Evolutionary conservation across 2,888 invertebrate species (phyloP).

Genomic region (Sylvicola fuscatus): DNA sequence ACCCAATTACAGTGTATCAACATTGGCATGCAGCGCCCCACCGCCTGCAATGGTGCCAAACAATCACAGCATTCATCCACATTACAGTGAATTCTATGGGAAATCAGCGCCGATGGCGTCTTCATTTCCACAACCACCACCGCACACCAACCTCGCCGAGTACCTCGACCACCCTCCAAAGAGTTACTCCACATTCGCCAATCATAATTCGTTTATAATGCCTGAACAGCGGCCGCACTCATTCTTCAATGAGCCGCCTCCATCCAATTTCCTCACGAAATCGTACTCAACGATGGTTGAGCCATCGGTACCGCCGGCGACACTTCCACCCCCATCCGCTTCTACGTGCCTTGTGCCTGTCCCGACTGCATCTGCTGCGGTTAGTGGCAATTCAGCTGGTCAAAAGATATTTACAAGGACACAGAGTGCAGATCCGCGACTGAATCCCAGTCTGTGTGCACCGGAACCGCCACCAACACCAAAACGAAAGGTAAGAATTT

Average conservation of each 20-base stretch:
- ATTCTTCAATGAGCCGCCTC: not conserved
- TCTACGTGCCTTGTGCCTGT: not conserved
- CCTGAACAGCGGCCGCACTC: no score
- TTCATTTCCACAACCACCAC: slow-evolving; percentile 4
- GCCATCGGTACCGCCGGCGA: not conserved
- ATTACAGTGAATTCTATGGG: no score
- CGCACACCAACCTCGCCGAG: not conserved
- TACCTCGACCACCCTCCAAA: no score
- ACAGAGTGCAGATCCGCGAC: slow-evolving; percentile 23
- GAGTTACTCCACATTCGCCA: not conserved
- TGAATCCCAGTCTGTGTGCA: slow-evolving; percentile 22
- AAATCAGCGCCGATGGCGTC: slow-evolving; percentile 12
- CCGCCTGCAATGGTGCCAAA: no score
- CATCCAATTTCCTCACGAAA: slow-evolving; percentile 1
- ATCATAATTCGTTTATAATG: not conserved
- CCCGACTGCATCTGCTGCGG: slow-evolving; percentile 6
- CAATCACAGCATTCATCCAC: no score
- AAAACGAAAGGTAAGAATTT: slow-evolving; percentile 18
- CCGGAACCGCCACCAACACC: slow-evolving; percentile 23
- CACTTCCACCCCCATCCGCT: not conserved
- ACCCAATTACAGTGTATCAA: no score
- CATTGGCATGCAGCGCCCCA: no score
- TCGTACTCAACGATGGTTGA: slow-evolving; percentile 1
- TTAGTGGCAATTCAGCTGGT: slow-evolving; percentile 1
- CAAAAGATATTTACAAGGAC: slow-evolving; percentile 20